Conservation (phyloP, 1,140 invertebrate species). For the Schlechtendalia chinensis region DNA sequence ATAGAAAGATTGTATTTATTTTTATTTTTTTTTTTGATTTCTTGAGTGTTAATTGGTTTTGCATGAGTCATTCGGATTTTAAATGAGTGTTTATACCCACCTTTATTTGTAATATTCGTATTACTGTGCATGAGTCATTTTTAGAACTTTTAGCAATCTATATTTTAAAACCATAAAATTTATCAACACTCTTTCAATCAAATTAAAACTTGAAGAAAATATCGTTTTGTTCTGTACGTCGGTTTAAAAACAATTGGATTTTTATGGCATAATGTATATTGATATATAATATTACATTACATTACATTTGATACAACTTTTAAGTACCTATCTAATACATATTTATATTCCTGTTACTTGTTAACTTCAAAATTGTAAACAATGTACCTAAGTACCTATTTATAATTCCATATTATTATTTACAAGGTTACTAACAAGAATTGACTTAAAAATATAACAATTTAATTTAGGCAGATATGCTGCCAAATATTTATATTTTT, state of each 20-base stretch:
- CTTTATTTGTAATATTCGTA: background rate
- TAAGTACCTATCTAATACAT: background rate
- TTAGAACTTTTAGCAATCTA: background rate
- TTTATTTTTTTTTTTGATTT: too few species aligned
- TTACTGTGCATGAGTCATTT: background rate
- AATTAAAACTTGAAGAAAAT: background rate
- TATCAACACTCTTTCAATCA: background rate
- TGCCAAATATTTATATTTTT: slow-evolving; percentile 30
- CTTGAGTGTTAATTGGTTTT: background rate
- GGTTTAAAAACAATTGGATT: background rate
- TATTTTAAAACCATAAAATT: background rate
- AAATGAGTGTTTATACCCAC: background rate
- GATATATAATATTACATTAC: too few species aligned
- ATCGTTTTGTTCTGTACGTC: too few species aligned
- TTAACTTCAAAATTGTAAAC: background rate
- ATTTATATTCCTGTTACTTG: background rate
- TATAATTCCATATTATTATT: slow-evolving; percentile 8
- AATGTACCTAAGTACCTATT: slow-evolving; percentile 1
- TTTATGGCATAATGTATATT: background rate
- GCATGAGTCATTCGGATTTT: slow-evolving; percentile 14
- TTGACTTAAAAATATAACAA: slow-evolving; percentile 28
- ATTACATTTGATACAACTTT: background rate
- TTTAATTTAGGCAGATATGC: background rate
- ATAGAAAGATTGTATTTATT: background rate
- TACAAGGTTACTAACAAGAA: slow-evolving; percentile 16